Percentiles rank a stretch among this genome's conserved stretches.
Conservation (phyloP, 92 coral and sea anemone species). For the Umimayanthus chanpuru region DNA sequence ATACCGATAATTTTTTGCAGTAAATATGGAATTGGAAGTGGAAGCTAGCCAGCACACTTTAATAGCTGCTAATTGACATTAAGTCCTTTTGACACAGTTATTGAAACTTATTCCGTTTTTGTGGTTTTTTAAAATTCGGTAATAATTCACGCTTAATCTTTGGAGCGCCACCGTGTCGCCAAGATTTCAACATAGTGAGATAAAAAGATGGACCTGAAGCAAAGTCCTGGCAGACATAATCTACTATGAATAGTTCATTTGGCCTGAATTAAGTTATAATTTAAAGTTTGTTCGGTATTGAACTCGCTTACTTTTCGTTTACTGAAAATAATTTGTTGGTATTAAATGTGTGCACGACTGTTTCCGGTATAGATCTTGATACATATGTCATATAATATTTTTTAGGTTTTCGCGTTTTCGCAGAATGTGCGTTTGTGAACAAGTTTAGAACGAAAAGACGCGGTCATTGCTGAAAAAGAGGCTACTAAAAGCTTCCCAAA, state of each 20-base stretch:
- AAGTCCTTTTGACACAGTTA: conserved; percentile 24
- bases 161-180: conserved; percentile 42
- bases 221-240: conserved; percentile 13
- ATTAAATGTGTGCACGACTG: not conserved
- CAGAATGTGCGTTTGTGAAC: not conserved
- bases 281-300: not conserved
- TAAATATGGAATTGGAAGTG: not conserved
- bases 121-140: conserved; percentile 24
- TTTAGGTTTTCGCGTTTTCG: not conserved
- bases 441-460: not conserved
- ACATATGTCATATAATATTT: not conserved
- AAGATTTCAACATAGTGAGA: conserved; percentile 27
- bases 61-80: conserved; percentile 42
- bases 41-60: conserved; percentile 1
- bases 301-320: not conserved
- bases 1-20: not conserved
- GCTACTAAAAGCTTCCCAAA: too few species aligned
- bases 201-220: not conserved
- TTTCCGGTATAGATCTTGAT: not conserved
- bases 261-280: conserved; percentile 31
- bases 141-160: conserved; percentile 21
- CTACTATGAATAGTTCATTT: conserved; percentile 18
- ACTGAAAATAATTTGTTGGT: not conserved
- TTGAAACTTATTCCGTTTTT: conserved; percentile 8
- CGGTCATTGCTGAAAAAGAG: not conserved